phyloP scores from a whole-genome alignment of 2,113 vertebrate genomes.

The Falcunculus frontatus region DNA sequence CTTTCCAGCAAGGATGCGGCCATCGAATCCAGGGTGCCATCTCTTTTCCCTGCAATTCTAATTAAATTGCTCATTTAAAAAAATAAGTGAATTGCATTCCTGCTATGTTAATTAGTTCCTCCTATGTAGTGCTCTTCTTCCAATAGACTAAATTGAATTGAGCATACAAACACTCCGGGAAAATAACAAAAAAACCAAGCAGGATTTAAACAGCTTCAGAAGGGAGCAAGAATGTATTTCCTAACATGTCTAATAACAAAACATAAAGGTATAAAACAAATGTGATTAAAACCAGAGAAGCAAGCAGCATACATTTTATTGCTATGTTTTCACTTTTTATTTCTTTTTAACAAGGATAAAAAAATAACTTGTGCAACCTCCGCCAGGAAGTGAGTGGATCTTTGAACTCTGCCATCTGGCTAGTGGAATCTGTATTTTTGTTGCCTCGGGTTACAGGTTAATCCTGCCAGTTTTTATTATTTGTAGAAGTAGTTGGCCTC shows the following conservation, averaged over 20 bases:
- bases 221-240: neutral
- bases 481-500: constrained; percentile 52
- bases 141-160: neutral
- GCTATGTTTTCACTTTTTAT: constrained; percentile 65
- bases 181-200: neutral
- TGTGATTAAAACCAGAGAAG: constrained; percentile 63
- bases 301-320: constrained; percentile 55
- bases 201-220: constrained; percentile 4
- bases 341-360: constrained; percentile 69
- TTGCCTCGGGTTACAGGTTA: constrained; percentile 64
- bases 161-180: neutral
- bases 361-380: constrained; percentile 68
- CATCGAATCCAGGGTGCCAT: neutral
- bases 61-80: neutral
- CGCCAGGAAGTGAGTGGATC: constrained; percentile 61
- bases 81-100: neutral
- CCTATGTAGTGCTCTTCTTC: neutral
- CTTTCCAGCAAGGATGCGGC: neutral
- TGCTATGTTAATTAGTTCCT: neutral
- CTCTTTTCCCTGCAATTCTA: neutral
- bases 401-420: constrained; percentile 73
- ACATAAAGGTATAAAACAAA: constrained; percentile 18
- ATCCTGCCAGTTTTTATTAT: constrained; percentile 60
- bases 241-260: constrained; percentile 7
- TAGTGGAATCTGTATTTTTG: constrained; percentile 48